These are phyloP conservation scores for Agapornis roseicollis DNA, from an alignment of 2,113 vertebrate species.

Conservation along the genomic window DNA sequence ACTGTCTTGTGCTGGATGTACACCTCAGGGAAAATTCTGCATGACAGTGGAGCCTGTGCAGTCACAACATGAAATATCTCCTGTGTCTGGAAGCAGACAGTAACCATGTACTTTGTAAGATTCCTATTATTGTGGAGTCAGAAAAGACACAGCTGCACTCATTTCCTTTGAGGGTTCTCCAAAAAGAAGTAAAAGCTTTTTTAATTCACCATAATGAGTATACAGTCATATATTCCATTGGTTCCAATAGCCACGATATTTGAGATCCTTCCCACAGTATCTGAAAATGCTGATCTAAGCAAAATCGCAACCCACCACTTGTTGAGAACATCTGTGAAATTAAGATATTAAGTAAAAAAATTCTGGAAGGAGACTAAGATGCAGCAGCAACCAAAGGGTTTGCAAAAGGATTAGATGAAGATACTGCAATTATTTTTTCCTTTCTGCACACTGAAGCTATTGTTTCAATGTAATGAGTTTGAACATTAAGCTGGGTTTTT, in stretches of 20 bases:
- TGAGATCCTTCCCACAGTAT: neutral
- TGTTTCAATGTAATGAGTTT: neutral
- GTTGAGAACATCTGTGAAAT: constrained; percentile 1
- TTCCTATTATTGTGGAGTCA: neutral
- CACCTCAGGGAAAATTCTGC: neutral
- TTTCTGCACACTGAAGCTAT: neutral
- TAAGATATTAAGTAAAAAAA: neutral
- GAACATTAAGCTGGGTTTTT: neutral
- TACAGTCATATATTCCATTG: neutral
- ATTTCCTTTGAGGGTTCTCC: neutral
- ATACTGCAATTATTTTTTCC: neutral
- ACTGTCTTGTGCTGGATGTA: neutral
- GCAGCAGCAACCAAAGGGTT: neutral
- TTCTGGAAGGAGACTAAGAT: neutral
- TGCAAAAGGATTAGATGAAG: neutral
- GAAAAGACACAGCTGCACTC: neutral
- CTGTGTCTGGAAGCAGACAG: neutral
- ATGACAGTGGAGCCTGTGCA: neutral
- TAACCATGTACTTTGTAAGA: neutral
- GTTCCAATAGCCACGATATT: neutral
- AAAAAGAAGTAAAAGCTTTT: neutral
- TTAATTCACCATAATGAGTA: neutral
- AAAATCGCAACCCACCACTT: neutral
- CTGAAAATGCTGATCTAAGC: neutral
- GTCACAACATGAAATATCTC: neutral